A percentile compares a stretch with the other conserved stretches of the same genome.
Conservation (phyloP, 2,797 vertebrate genomes). For the Helarctos malayanus region DNA sequence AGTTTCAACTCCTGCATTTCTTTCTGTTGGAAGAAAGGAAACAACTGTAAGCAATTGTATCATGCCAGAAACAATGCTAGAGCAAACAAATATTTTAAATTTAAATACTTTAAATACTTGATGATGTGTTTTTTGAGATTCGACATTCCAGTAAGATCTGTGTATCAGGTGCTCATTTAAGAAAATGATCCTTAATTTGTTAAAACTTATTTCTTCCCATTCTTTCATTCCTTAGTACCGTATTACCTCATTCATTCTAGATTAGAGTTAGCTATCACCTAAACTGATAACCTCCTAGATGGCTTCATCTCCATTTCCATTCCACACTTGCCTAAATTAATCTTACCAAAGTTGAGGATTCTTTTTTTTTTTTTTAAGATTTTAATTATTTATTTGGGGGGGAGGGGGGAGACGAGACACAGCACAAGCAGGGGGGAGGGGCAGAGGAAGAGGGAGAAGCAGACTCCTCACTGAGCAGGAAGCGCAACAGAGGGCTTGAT, state of each 20-base stretch:
- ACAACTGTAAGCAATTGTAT: slow-evolving; percentile 21
- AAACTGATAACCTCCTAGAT: slow-evolving; percentile 33
- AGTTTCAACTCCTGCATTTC: slow-evolving; percentile 97
- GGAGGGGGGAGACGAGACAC: background rate
- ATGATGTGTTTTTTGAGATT: background rate
- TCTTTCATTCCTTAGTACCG: slow-evolving; percentile 20
- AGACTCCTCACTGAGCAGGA: background rate
- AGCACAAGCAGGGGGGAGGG: background rate
- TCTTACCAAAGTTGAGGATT: background rate
- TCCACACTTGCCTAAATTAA: background rate
- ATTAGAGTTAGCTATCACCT: slow-evolving; percentile 31
- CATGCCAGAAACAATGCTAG: background rate
- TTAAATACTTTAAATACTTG: background rate
- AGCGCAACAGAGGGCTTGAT: background rate
- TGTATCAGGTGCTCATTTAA: background rate
- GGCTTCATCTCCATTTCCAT: slow-evolving; percentile 27
- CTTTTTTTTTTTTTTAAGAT: background rate
- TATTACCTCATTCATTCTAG: background rate
- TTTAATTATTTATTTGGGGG: background rate
- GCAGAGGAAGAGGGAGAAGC: background rate
- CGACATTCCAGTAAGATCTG: slow-evolving; percentile 18
- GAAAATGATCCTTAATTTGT: slow-evolving; percentile 44
- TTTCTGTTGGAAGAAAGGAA: slow-evolving; percentile 90
- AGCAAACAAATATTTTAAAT: slow-evolving; percentile 16
- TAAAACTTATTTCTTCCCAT: slow-evolving; percentile 7